Percentiles rank a stretch among this genome's conserved stretches.
phyloP scores from a whole-genome alignment of 2,113 vertebrate genomes.

The Scomber scombrus region DNA sequence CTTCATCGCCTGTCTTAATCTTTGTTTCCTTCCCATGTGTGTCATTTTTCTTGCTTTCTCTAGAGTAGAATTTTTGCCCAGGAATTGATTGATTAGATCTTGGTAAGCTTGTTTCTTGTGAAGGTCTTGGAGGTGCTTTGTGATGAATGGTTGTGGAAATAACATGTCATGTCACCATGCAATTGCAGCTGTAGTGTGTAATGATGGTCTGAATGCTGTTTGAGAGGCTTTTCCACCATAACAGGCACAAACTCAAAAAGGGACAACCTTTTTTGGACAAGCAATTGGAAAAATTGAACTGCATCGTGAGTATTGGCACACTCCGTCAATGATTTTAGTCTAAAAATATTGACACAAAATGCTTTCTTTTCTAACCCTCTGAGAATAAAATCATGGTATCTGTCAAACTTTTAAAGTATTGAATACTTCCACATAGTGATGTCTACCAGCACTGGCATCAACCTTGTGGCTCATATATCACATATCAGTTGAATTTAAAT shows the following conservation, averaged over 20 bases:
- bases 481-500: no score
- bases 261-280: background rate
- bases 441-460: no score
- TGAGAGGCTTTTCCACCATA: background rate
- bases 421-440: no score
- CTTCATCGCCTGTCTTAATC: no score
- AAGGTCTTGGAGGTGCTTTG: background rate
- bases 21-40: background rate
- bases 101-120: background rate
- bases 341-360: background rate
- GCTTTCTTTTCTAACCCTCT: background rate
- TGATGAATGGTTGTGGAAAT: slow-evolving; percentile 4
- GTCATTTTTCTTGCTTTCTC: background rate
- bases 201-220: background rate
- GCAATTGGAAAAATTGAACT: background rate
- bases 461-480: no score
- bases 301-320: background rate
- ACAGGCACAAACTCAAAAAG: background rate
- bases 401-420: no score
- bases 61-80: background rate
- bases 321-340: background rate
- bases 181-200: background rate
- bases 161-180: background rate
- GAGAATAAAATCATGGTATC: background rate
- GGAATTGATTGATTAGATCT: background rate